phyloP scores from a whole-genome alignment of 2,113 vertebrate genomes.

The Plecotus auritus region DNA sequence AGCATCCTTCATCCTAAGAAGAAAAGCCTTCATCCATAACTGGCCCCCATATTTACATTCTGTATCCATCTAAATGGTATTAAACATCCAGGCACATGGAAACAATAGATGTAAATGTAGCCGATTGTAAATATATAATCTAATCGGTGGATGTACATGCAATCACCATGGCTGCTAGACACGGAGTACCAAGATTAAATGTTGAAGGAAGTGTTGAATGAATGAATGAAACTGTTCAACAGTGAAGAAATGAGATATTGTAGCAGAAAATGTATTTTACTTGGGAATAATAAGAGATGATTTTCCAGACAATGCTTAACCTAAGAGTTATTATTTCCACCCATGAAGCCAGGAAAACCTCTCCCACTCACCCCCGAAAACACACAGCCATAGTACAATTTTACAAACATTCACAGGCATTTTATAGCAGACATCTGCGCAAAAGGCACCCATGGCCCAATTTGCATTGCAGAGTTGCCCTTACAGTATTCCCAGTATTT shows the following conservation, averaged over 20 bases:
- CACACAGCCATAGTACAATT: not conserved
- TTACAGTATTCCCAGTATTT: not conserved
- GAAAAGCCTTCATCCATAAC: not conserved
- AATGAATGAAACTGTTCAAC: not conserved
- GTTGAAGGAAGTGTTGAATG: not conserved
- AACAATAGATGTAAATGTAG: not conserved
- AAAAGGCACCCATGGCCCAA: not conserved
- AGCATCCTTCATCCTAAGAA: not conserved
- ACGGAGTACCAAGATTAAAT: not conserved
- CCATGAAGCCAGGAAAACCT: not conserved
- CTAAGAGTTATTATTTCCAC: constrained; percentile 8
- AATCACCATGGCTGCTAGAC: not conserved
- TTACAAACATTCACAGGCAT: not conserved
- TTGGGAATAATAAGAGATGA: constrained; percentile 2
- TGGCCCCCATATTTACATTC: not conserved
- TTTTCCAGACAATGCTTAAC: not conserved
- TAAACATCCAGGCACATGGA: not conserved
- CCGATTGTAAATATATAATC: not conserved
- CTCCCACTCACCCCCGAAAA: too few relatives aligned
- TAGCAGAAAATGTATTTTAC: not conserved
- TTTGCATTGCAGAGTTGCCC: not conserved
- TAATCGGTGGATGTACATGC: not conserved
- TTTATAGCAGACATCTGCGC: not conserved
- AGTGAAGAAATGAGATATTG: not conserved
- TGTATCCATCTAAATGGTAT: not conserved